Conservation (phyloP, 2,113 vertebrate genomes). For the Pachyramphus minor region DNA sequence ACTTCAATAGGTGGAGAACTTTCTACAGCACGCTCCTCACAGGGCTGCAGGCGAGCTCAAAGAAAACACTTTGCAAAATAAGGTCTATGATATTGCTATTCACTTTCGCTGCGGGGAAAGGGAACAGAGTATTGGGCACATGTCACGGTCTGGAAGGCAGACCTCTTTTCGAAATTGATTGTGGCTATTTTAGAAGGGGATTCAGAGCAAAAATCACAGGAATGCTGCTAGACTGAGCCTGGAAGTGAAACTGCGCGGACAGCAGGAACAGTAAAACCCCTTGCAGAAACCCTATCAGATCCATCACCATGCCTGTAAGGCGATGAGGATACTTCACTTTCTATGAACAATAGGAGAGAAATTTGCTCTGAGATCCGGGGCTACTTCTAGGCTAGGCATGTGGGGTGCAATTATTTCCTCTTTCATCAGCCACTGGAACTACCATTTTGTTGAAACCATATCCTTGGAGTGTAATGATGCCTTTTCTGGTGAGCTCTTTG, state of each 20-base stretch:
- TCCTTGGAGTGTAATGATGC: slow-evolving; percentile 32
- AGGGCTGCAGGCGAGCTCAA: neutral
- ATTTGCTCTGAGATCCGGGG: slow-evolving; percentile 17
- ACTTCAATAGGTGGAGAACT: neutral
- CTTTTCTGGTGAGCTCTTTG: neutral
- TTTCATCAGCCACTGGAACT: slow-evolving; percentile 62
- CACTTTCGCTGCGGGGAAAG: neutral
- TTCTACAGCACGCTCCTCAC: neutral
- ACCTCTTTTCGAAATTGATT: neutral
- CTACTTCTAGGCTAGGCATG: slow-evolving; percentile 35
- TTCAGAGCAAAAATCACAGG: neutral
- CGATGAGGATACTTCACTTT: slow-evolving; percentile 46
- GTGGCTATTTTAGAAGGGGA: neutral
- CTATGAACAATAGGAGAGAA: slow-evolving; percentile 33
- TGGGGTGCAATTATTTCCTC: slow-evolving; percentile 54
- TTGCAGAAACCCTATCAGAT: neutral
- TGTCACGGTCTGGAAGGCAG: neutral
- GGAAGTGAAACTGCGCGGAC: neutral
- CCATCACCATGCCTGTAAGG: neutral
- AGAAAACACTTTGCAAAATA: neutral
- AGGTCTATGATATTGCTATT: neutral
- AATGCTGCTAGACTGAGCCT: neutral
- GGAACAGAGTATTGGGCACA: neutral
- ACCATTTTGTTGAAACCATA: slow-evolving; percentile 62
- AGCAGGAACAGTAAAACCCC: neutral